A percentile compares a stretch with the other conserved stretches of the same genome.
These are phyloP conservation scores for Eupleurogrammus muticus DNA, from an alignment of 2,797 vertebrate genomes.

Conservation along the genomic window DNA sequence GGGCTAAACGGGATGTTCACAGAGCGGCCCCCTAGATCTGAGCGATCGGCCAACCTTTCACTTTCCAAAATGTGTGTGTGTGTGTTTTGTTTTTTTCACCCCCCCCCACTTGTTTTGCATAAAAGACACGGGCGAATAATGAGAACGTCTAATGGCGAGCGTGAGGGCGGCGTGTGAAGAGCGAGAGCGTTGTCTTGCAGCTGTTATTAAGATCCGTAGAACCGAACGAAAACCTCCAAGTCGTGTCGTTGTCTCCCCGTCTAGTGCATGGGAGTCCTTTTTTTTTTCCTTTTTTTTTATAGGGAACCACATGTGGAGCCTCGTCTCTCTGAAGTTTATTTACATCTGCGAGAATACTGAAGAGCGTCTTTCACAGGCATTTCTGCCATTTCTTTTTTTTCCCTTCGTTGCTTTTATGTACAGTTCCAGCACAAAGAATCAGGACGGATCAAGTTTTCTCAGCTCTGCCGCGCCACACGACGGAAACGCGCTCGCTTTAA, in stretches of 20 bases:
- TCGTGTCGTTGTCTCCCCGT: conserved; percentile 71
- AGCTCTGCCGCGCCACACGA: conserved; percentile 42
- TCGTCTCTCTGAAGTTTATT: conserved; percentile 77
- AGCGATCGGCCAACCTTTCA: conserved; percentile 56
- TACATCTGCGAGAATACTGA: conserved; percentile 74
- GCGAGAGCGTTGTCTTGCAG: conserved; percentile 45
- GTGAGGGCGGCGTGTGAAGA: conserved; percentile 42
- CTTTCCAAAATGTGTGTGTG: conserved; percentile 46
- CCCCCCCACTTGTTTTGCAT: conserved; percentile 46
- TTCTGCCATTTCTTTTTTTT: conserved; percentile 55
- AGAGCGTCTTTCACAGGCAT: conserved; percentile 61
- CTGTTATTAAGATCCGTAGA: conserved; percentile 61
- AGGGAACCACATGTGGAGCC: conserved; percentile 75
- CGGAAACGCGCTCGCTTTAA: conserved; percentile 65
- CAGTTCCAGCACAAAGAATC: conserved; percentile 39
- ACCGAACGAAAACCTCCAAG: too few species aligned
- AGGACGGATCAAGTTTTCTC: conserved; percentile 47
- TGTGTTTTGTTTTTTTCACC: too few species aligned
- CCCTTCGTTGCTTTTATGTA: conserved; percentile 66
- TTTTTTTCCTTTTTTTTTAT: conserved; percentile 7
- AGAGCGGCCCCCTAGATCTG: conserved; percentile 53
- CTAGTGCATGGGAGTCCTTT: conserved; percentile 66
- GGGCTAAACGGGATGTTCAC: conserved; percentile 67
- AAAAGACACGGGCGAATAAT: conserved; percentile 47
- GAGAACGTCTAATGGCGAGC: conserved; percentile 55